These are phyloP conservation scores for Crossocerus cetratus DNA, from an alignment of 2,888 invertebrate species.

Conservation along the genomic window DNA sequence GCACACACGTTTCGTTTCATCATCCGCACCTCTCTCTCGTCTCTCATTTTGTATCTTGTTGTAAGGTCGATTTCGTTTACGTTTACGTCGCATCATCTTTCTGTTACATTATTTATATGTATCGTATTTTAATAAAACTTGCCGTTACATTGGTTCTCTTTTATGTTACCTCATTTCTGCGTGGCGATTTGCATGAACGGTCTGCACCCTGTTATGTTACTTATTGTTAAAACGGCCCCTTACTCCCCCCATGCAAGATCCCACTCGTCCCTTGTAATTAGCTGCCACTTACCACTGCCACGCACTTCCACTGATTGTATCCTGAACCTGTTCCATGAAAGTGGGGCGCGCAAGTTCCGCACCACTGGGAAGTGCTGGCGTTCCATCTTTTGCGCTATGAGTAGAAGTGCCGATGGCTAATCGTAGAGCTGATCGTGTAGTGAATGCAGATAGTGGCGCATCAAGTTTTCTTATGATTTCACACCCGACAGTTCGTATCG, in stretches of 20 bases:
- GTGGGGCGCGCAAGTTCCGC: not conserved
- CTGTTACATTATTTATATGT: conserved; percentile 61
- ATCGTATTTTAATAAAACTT: conserved; percentile 58
- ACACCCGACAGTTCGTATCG: too few species aligned
- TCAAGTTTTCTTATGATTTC: too few species aligned
- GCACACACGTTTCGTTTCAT: conserved; percentile 23
- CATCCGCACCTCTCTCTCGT: conserved; percentile 25
- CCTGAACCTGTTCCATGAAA: not conserved
- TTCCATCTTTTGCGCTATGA: not conserved
- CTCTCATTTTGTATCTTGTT: conserved; percentile 41
- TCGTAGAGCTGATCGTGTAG: not conserved
- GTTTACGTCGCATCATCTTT: conserved; percentile 54
- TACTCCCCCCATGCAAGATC: not conserved
- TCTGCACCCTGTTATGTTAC: not conserved
- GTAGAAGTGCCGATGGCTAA: not conserved
- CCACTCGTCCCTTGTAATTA: not conserved
- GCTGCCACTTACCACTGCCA: not conserved
- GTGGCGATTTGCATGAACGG: conserved; percentile 3
- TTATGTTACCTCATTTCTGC: conserved; percentile 49
- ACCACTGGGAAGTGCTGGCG: not conserved
- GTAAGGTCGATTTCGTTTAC: conserved; percentile 45
- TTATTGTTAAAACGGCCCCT: not conserved
- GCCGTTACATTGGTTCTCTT: conserved; percentile 55
- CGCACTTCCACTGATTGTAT: not conserved
- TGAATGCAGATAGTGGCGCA: not conserved